phyloP scores from a whole-genome alignment of 2,888 invertebrate species.

The Spisula solida region DNA sequence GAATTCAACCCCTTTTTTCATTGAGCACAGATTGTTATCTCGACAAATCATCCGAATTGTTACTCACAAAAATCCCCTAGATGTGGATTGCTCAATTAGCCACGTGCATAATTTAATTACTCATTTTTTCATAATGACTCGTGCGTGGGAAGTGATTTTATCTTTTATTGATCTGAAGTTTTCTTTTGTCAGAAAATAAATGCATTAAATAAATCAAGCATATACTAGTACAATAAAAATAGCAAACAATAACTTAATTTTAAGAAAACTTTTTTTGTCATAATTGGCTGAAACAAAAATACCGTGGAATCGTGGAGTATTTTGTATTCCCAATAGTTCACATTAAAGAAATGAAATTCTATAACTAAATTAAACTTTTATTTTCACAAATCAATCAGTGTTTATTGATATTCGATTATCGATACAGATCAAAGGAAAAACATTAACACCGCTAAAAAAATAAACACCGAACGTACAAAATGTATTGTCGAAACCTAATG shows the following conservation, averaged over 20 bases:
- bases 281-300: constrained; percentile 5
- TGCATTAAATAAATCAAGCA: neutral
- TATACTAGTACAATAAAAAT: neutral
- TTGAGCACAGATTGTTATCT: neutral
- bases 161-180: neutral
- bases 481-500: neutral
- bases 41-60: neutral
- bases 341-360: neutral
- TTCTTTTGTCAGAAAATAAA: neutral
- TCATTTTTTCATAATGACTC: constrained; percentile 1
- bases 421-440: constrained; percentile 3
- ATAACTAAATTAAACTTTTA: constrained; percentile 19
- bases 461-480: neutral
- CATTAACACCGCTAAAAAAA: neutral
- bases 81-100: neutral
- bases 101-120: neutral
- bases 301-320: neutral
- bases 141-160: neutral
- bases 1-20: neutral
- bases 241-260: neutral
- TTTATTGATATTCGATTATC: constrained; percentile 23
- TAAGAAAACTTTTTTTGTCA: neutral
- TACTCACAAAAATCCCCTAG: neutral
- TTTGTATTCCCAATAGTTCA: neutral
- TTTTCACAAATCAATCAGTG: constrained; percentile 20